Percentiles rank a stretch among this genome's conserved stretches.
These are phyloP conservation scores for Pterostichus madidus DNA, from an alignment of 2,888 invertebrate species.

Conservation along the genomic window DNA sequence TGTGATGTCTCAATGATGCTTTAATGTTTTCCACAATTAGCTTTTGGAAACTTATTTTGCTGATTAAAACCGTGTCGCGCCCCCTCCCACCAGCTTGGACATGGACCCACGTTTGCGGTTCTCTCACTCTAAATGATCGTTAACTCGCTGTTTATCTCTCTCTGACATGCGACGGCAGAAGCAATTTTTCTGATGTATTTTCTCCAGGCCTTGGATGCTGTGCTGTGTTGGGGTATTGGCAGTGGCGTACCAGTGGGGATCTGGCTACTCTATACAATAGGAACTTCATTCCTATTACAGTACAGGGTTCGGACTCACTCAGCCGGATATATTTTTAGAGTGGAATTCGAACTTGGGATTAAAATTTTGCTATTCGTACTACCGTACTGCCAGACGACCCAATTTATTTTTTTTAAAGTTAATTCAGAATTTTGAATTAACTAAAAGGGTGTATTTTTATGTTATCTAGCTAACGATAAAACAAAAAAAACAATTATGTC, in stretches of 20 bases:
- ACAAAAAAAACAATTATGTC: no score
- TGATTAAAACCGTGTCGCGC: constrained; percentile 62
- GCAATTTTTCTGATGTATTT: constrained; percentile 66
- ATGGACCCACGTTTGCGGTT: background rate
- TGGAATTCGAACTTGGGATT: no score
- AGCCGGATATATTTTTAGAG: no score
- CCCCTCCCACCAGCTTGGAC: constrained; percentile 11
- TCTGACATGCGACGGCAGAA: constrained; percentile 45
- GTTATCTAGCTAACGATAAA: no score
- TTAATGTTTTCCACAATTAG: constrained; percentile 65
- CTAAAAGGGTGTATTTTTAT: no score
- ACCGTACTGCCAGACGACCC: no score
- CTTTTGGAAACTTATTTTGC: constrained; percentile 63
- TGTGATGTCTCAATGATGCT: constrained; percentile 41
- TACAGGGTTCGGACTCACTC: no score
- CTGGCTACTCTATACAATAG: no score
- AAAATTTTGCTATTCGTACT: no score
- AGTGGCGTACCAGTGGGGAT: background rate
- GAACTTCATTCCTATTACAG: no score
- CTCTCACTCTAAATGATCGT: constrained; percentile 63
- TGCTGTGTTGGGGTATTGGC: constrained; percentile 17
- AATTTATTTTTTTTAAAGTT: background rate
- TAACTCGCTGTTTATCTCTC: constrained; percentile 52
- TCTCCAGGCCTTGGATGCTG: constrained; percentile 56
- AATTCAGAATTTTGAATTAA: background rate